These are phyloP conservation scores for Spilarctia lutea DNA, from an alignment of 2,888 invertebrate species.

Conservation along the genomic window DNA sequence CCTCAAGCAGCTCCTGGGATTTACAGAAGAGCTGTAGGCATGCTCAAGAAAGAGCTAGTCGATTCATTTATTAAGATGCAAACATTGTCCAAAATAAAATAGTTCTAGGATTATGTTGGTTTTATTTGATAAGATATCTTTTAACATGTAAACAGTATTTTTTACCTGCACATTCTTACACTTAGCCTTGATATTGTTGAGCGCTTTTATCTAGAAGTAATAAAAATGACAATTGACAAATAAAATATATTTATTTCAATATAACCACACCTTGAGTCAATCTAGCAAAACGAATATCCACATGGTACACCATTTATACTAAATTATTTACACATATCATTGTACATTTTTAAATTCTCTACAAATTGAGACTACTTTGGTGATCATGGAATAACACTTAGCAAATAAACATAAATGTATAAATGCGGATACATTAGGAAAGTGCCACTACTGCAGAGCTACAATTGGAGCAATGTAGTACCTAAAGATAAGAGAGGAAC, in stretches of 20 bases:
- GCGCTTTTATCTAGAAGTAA: not conserved
- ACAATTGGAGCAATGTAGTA: constrained; percentile 86
- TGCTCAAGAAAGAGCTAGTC: constrained; percentile 83
- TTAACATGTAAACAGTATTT: not conserved
- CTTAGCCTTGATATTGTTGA: not conserved
- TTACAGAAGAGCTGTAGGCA: constrained; percentile 88
- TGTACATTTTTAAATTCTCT: constrained; percentile 67
- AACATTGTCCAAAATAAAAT: constrained; percentile 81
- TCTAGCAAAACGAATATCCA: constrained; percentile 81
- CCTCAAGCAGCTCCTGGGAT: constrained; percentile 84
- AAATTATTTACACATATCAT: constrained; percentile 82
- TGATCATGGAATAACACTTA: constrained; percentile 84
- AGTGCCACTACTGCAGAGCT: constrained; percentile 71
- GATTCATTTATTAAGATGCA: constrained; percentile 85
- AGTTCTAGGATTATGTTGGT: constrained; percentile 40
- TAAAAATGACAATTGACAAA: constrained; percentile 62
- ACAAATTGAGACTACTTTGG: constrained; percentile 78
- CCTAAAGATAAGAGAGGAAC: constrained; percentile 93
- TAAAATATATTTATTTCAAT: constrained; percentile 82
- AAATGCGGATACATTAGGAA: constrained; percentile 74
- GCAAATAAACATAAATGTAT: constrained; percentile 78
- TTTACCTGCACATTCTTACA: not conserved
- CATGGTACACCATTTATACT: constrained; percentile 80
- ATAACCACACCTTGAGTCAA: constrained; percentile 77
- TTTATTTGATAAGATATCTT: constrained; percentile 43